Conservation (phyloP, 2,888 invertebrate genomes). For the Megastigmus dorsalis region DNA sequence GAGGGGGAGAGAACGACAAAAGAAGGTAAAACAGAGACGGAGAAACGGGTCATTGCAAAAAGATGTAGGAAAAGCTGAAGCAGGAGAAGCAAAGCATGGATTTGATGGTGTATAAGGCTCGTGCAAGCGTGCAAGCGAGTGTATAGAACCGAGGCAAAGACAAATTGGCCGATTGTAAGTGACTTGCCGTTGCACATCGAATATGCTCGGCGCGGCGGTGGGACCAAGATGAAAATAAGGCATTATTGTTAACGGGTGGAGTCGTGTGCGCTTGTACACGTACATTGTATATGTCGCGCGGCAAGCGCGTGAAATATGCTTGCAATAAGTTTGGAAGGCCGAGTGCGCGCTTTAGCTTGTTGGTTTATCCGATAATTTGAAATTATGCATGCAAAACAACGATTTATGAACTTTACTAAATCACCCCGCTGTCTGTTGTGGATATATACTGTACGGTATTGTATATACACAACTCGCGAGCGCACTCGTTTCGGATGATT, state of each 20-base stretch:
- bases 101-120: background rate
- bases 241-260: slow-evolving; percentile 30
- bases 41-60: background rate
- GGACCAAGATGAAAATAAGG: slow-evolving; percentile 48
- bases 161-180: slow-evolving; percentile 49
- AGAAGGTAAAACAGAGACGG: too few species aligned
- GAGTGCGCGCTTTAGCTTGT: slow-evolving; percentile 3
- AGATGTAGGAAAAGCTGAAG: background rate
- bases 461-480: too few species aligned
- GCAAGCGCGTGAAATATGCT: slow-evolving; percentile 32
- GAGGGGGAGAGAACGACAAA: too few species aligned
- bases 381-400: slow-evolving; percentile 32
- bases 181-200: background rate
- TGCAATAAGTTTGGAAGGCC: slow-evolving; percentile 36
- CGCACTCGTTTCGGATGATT: background rate
- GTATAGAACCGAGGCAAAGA: slow-evolving; percentile 30
- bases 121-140: background rate
- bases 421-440: slow-evolving; percentile 17
- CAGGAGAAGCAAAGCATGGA: background rate
- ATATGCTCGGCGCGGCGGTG: slow-evolving; percentile 1
- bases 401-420: slow-evolving; percentile 41
- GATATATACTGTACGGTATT: too few species aligned
- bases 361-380: slow-evolving; percentile 48
- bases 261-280: too few species aligned
- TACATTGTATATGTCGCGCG: too few species aligned